These are phyloP conservation scores for Drymonia ruficornis DNA, from an alignment of 2,888 invertebrate genomes.

Conservation along the genomic window DNA sequence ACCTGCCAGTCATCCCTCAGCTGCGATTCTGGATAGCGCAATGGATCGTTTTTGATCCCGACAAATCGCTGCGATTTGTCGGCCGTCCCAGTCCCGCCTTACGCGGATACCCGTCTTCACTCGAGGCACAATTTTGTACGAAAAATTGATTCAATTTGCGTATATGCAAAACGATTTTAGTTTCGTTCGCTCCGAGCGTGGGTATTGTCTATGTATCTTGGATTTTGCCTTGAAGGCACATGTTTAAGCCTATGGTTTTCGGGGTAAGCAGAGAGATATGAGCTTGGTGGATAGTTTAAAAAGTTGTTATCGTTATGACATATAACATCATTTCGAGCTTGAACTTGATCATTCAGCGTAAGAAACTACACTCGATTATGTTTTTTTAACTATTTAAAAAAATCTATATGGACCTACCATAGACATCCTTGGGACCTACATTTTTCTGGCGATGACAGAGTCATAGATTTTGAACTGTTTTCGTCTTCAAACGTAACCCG, in stretches of 20 bases:
- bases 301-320: too few relatives aligned
- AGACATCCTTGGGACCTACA: too few relatives aligned
- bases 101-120: conserved; percentile 32
- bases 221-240: conserved; percentile 13
- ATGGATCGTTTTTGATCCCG: conserved; percentile 39
- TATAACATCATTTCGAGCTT: too few relatives aligned
- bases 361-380: too few relatives aligned
- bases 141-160: conserved; percentile 76
- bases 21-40: conserved; percentile 37
- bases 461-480: too few relatives aligned
- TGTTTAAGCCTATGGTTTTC: conserved; percentile 1
- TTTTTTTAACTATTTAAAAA: too few relatives aligned
- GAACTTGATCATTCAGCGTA: too few relatives aligned
- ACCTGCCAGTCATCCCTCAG: conserved; percentile 32
- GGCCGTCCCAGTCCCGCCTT: conserved; percentile 42
- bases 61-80: conserved; percentile 52
- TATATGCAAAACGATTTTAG: conserved; percentile 65
- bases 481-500: neutral
- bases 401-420: too few relatives aligned
- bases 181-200: conserved; percentile 27
- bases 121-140: conserved; percentile 63
- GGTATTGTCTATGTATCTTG: conserved; percentile 30
- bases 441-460: too few relatives aligned
- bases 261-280: neutral
- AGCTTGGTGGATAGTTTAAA: too few relatives aligned